Base-by-base conservation (phyloP, 2,113 vertebrate species). In the Rhegmatorhina hoffmannsi region DNA sequence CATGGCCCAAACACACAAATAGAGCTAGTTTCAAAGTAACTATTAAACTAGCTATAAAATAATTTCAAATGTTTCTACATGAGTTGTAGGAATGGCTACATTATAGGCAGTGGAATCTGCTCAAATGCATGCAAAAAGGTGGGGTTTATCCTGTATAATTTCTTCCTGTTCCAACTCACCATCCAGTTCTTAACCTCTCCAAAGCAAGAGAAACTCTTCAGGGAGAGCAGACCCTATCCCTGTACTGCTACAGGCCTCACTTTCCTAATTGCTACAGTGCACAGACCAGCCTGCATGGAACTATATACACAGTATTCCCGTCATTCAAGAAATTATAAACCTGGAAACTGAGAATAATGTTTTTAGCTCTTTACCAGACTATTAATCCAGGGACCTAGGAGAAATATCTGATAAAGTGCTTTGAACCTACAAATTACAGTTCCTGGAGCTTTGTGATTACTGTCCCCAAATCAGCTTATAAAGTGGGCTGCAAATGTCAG, bases 161-260 rank as follows among this genome's bases (percentile, higher is more conserved):
- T 60, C 4, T 2, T 44, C n/a, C 16, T 76, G 8, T 43, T 89
- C 10, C 47, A 50, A 53, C 43, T 89, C 9, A 55, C 13, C 16
- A 46, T 8, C 2, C 33, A 28, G 50, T 43, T 77, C 28, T 59
- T 40, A 33, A 17, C 34, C 10, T 56, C 16, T 17, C 40, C 1
- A 6, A 91, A 77, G 26, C 17, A n/a, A 50, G 24, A 5, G 13
- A 52, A 84, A 81, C 5, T 6, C 6, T 62, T 44, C 9, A 49
- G 10, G 14, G 0, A n/a, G 21, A 64, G 20, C 4, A 87, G 9
- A 5, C 36, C 1, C 0, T 24, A 24, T 7, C 1, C 2, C 29
- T 26, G 23, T 11, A 52, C 3, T 1, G 2, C 34, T 40, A 43
- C 29, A 64, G 17, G 10, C 4, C 11, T 69, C 2, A 1, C 19